Percentiles rank a stretch among this genome's conserved stretches.
Conservation (phyloP, 2,113 vertebrate species). For the Nettapus auritus region DNA sequence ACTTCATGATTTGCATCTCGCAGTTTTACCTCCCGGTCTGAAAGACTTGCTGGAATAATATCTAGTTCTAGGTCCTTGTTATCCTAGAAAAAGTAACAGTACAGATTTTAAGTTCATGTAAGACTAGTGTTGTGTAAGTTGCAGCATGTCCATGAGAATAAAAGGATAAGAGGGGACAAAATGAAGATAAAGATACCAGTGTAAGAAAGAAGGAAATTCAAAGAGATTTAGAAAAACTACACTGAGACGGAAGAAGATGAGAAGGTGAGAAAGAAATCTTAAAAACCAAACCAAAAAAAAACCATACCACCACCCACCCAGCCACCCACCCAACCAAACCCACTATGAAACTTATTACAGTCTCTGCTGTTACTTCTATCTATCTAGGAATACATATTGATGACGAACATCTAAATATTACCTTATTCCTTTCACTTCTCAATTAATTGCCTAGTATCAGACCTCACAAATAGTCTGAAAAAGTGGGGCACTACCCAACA, state of each 20-base stretch:
- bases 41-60: slow-evolving; percentile 96
- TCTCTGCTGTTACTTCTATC: neutral
- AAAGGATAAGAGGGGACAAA: neutral
- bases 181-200: neutral
- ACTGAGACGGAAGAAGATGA: neutral
- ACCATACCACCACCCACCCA: no score
- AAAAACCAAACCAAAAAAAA: neutral
- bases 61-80: slow-evolving; percentile 96
- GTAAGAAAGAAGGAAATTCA: neutral
- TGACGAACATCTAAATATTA: neutral
- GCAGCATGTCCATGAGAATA: neutral
- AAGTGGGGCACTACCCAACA: neutral
- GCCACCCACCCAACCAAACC: no score
- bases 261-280: neutral
- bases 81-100: slow-evolving; percentile 76
- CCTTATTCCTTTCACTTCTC: neutral
- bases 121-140: neutral
- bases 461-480: neutral
- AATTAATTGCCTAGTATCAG: neutral
- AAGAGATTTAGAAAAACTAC: neutral
- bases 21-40: slow-evolving; percentile 92
- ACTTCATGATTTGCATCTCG: slow-evolving; percentile 93
- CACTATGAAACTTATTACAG: neutral
- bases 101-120: neutral
- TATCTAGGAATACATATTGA: neutral